These are phyloP conservation scores for Myotis yumanensis DNA, from an alignment of 2,113 vertebrate species.

Conservation along the genomic window DNA sequence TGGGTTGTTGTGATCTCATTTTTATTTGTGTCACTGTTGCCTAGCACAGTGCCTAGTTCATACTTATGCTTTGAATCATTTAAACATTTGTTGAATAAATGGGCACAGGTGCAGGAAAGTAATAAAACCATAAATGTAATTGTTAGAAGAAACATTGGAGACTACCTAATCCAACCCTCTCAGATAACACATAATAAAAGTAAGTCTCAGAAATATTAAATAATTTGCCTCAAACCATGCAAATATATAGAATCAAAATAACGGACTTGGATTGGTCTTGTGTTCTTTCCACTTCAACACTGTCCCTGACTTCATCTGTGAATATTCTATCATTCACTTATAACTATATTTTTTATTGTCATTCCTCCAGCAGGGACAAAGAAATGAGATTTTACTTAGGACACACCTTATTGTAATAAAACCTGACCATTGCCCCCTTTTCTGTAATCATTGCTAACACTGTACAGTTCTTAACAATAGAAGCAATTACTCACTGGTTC, in stretches of 20 bases:
- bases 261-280: neutral
- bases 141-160: neutral
- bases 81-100: neutral
- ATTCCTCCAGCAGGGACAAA: neutral
- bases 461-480: constrained; percentile 43
- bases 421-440: neutral
- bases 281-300: neutral
- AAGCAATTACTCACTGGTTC: constrained; percentile 80
- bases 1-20: too few relatives aligned
- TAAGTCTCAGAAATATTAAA: neutral
- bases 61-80: neutral
- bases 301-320: neutral
- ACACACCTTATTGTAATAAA: neutral
- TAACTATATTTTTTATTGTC: neutral
- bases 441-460: constrained; percentile 23
- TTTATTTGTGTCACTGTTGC: too few relatives aligned
- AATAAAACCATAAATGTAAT: neutral
- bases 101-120: neutral
- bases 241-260: neutral
- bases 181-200: neutral
- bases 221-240: neutral
- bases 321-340: neutral
- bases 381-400: neutral
- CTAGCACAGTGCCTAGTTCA: neutral
- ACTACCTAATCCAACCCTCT: neutral